Evolutionary conservation across 1,140 invertebrate species (phyloP).

Genomic region (Polypedilum vanderplanki): DNA sequence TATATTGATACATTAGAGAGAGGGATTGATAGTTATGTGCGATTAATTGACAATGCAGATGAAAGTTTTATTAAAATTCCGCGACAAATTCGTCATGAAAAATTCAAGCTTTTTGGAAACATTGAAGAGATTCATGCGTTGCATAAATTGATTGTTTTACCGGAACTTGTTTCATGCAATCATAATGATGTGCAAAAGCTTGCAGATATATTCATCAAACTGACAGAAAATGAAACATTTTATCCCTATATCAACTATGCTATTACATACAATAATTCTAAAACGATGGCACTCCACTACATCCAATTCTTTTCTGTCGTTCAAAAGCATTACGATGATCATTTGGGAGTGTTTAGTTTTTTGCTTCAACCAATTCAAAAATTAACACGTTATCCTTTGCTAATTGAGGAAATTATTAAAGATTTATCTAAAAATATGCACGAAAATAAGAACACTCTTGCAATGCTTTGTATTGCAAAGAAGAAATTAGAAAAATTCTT

Average conservation of each 20-base stretch:
- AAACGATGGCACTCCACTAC: neutral
- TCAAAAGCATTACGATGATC: neutral
- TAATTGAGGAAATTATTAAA: constrained; percentile 23
- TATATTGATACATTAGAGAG: neutral
- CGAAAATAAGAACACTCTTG: neutral
- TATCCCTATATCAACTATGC: neutral
- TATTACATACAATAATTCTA: neutral
- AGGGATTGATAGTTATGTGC: neutral
- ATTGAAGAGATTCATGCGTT: neutral
- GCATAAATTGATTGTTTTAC: neutral
- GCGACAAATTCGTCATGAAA: neutral
- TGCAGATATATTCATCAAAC: neutral
- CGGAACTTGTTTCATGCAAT: neutral
- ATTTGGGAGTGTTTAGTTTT: neutral
- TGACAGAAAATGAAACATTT: neutral
- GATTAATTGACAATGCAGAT: neutral
- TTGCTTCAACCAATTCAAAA: neutral
- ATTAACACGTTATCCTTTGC: neutral
- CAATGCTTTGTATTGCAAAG: neutral
- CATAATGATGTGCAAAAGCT: neutral
- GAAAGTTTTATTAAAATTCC: neutral
- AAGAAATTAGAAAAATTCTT: neutral
- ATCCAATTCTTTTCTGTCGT: neutral
- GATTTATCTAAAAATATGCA: neutral
- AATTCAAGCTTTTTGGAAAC: neutral